Percentiles rank a stretch among this genome's conserved stretches.
Conservation (phyloP, 2,888 invertebrate genomes). For the Caenorhabditis sp. region DNA sequence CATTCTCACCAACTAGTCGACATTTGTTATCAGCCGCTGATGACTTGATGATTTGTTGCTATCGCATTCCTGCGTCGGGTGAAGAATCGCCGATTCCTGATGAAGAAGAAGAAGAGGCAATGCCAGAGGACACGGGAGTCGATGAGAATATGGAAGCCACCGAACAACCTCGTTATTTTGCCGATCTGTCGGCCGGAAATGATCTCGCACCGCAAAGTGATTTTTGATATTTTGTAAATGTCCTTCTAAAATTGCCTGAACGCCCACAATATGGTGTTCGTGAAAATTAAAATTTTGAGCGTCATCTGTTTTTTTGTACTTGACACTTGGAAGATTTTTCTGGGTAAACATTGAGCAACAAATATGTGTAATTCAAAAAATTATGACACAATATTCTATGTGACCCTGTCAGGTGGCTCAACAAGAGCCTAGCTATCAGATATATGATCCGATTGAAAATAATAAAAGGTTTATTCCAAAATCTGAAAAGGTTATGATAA, state of each 20-base stretch:
- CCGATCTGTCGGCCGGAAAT: not conserved
- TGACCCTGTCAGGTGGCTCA: too few species aligned
- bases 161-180: too few species aligned
- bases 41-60: slow-evolving; percentile 27
- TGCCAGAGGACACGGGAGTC: not conserved
- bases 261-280: too few species aligned
- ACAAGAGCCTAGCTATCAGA: too few species aligned
- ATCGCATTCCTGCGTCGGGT: slow-evolving; percentile 18
- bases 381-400: too few species aligned
- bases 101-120: not conserved
- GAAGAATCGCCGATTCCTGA: slow-evolving; percentile 9
- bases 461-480: not conserved
- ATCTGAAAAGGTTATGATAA: not conserved
- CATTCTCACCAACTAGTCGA: slow-evolving; percentile 48
- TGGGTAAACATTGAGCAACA: too few species aligned
- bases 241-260: too few species aligned
- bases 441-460: not conserved
- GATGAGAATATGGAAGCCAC: not conserved
- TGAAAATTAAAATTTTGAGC: too few species aligned
- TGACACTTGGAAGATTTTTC: too few species aligned
- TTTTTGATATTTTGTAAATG: not conserved
- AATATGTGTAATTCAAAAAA: too few species aligned
- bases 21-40: slow-evolving; percentile 50
- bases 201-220: too few species aligned
- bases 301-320: too few species aligned